Evolutionary conservation across 1,140 invertebrate genomes (phyloP).

Genomic region (Hormaphis cornu): DNA sequence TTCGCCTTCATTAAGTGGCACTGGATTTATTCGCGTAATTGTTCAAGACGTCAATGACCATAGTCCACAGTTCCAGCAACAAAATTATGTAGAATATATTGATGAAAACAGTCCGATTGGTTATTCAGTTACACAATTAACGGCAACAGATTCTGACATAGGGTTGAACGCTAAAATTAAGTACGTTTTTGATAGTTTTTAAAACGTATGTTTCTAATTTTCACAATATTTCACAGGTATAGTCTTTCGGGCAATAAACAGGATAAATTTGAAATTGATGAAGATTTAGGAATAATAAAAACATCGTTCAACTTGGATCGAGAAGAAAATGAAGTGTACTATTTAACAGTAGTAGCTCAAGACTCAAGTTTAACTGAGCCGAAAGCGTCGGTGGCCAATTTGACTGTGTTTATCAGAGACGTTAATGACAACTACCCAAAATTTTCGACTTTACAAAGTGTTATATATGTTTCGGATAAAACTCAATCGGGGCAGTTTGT

Average conservation of each 20-base stretch:
- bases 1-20: constrained; percentile 76
- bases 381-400: constrained; percentile 63
- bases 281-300: constrained; percentile 62
- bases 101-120: constrained; percentile 66
- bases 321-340: constrained; percentile 64
- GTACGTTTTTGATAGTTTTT: constrained; percentile 40
- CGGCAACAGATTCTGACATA: constrained; percentile 68
- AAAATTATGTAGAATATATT: constrained; percentile 64
- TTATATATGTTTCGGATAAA: constrained; percentile 67
- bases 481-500: constrained; percentile 68
- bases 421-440: constrained; percentile 79
- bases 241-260: constrained; percentile 69
- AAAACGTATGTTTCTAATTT: not conserved
- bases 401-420: constrained; percentile 69
- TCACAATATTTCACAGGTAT: constrained; percentile 47
- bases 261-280: constrained; percentile 63
- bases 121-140: constrained; percentile 59
- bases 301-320: constrained; percentile 65
- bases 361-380: constrained; percentile 77
- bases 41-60: constrained; percentile 93
- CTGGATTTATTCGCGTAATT: constrained; percentile 73
- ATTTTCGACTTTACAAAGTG: constrained; percentile 61
- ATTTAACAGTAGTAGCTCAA: constrained; percentile 71
- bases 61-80: constrained; percentile 68
- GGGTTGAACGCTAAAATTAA: constrained; percentile 76